Base-by-base conservation (phyloP, 2,797 vertebrate genomes). In the Coccyzus lansbergi region DNA sequence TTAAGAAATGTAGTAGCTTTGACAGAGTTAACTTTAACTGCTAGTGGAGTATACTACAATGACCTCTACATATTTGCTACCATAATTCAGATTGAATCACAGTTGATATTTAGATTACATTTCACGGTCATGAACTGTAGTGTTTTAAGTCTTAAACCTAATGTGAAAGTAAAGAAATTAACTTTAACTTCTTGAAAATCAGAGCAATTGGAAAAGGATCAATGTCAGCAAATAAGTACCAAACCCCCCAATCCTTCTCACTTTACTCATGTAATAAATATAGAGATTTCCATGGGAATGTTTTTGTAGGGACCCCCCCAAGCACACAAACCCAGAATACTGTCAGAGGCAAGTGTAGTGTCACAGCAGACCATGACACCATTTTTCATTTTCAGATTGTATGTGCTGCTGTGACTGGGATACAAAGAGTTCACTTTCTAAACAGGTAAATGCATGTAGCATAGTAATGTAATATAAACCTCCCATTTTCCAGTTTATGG, bases 41-140 rank as follows among this genome's bases (percentile, higher is more conserved):
- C 96, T 95, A 94, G 95, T 96, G 95, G 96, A 96, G 92, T 96
- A 96, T 86, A 94, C 91, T 88, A 94, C 85, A 92, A 92, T 84
- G 83, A 95, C 94, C 95, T 96, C 94, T 83, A 95, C 33, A 64
- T 88, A 96, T 79, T 91, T 94, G 71, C 83, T 87, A 91, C 83
- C 55, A 56, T 68, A 95, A 82, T 89, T 95, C 82, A 96, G 89
- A 93, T 44, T 80, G 96, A 93, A 83, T 90, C 80, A 95, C 77
- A 93, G 88, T 49, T 93, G 83, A 94, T 87, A 95, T 67, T 96
- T 72, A 85, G 77, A 92, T 96, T 91, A 90, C 70, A 92, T 92
- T 86, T 94, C 88, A 96, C 76, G 87, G 93, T 94, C 89, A 92
- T 83, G 86, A 95, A 91, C 46, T 49, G 80, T 93, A 95, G 93